Percentiles rank a stretch among this genome's conserved stretches.
Evolutionary conservation across 2,888 invertebrate species (phyloP).

Genomic region (Myathropa florea): DNA sequence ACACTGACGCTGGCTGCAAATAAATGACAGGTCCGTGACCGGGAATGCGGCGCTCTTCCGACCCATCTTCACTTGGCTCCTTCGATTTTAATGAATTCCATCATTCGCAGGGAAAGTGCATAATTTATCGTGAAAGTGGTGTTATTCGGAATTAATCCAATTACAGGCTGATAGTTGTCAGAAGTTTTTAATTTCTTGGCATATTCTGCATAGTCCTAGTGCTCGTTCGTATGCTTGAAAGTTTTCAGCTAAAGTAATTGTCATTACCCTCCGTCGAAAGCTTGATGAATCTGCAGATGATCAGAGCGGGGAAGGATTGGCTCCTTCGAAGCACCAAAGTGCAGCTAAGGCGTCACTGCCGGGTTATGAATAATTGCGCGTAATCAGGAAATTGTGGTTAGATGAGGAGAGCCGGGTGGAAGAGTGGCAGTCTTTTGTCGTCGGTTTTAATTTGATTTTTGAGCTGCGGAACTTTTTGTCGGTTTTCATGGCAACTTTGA

Average conservation of each 20-base stretch:
- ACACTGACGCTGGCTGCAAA: neutral
- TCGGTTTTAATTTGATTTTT: neutral
- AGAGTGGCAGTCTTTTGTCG: neutral
- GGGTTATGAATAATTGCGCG: neutral
- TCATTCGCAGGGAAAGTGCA: constrained; percentile 51
- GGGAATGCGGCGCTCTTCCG: neutral
- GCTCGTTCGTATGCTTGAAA: neutral
- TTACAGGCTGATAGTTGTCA: constrained; percentile 66
- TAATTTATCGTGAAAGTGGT: constrained; percentile 65
- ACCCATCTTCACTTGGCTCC: neutral
- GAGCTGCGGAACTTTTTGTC: neutral
- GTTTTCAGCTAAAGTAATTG: constrained; percentile 36
- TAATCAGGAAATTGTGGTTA: neutral
- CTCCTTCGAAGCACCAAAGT: neutral
- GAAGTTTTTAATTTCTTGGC: constrained; percentile 41
- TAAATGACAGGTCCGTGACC: neutral
- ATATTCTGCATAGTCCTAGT: neutral
- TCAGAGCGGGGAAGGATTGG: neutral
- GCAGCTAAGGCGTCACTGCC: neutral
- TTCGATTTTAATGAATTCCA: constrained; percentile 57
- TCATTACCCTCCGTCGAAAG: constrained; percentile 19
- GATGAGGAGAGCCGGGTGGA: neutral
- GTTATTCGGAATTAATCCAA: constrained; percentile 62
- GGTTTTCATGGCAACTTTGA: neutral
- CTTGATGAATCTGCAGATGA: constrained; percentile 5